Conservation (phyloP, 1,140 invertebrate genomes). For the Leptoteleia sp. region DNA sequence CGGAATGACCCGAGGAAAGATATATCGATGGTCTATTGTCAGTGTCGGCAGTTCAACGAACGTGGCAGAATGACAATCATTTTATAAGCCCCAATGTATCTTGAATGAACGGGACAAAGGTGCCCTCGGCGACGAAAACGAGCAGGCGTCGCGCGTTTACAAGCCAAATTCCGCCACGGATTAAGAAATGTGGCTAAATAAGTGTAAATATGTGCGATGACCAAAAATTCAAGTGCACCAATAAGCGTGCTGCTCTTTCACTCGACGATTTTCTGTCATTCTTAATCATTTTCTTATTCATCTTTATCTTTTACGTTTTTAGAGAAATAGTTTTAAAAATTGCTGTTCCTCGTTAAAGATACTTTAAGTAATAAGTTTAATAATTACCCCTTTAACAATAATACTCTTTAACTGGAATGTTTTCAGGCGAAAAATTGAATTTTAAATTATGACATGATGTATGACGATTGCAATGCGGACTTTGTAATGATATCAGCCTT, state of each 20-base stretch:
- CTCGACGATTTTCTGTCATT: not conserved
- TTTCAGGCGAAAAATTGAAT: too few relatives aligned
- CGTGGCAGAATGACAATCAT: constrained; percentile 60
- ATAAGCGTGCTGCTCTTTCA: constrained; percentile 1
- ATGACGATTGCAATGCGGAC: too few relatives aligned
- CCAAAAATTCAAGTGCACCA: too few relatives aligned
- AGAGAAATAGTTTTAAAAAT: too few relatives aligned
- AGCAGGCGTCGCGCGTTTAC: constrained; percentile 25
- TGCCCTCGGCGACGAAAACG: not conserved
- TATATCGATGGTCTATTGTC: constrained; percentile 60
- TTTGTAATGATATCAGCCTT: too few relatives aligned
- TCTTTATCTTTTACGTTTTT: too few relatives aligned
- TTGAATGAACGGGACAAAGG: constrained; percentile 48
- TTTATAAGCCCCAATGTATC: constrained; percentile 42
- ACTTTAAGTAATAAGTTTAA: too few relatives aligned
- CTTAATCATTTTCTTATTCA: too few relatives aligned
- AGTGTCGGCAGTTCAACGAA: constrained; percentile 51
- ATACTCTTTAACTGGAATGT: too few relatives aligned
- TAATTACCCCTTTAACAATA: too few relatives aligned
- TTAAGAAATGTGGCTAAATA: constrained; percentile 56
- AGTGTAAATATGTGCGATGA: constrained; percentile 48
- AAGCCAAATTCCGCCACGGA: constrained; percentile 45
- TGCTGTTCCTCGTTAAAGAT: too few relatives aligned
- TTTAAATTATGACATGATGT: too few relatives aligned
- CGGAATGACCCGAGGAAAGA: constrained; percentile 42